phyloP scores from a whole-genome alignment of 2,888 invertebrate species.

The Diloba caeruleocephala region DNA sequence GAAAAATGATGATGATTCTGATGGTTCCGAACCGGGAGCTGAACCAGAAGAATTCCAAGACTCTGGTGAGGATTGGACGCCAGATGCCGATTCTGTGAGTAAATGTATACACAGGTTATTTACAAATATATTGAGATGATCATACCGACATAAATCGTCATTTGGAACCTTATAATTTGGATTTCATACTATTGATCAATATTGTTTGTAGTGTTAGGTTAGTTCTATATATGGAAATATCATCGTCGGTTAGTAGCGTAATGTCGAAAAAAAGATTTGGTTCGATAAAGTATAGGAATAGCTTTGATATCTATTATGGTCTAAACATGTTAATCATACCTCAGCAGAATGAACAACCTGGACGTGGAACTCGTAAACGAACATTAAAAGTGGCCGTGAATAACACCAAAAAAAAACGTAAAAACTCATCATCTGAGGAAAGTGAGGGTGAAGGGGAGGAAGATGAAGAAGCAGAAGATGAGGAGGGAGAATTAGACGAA shows the following conservation, averaged over 20 bases:
- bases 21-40: conserved; percentile 80
- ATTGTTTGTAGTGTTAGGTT: too few relatives aligned
- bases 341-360: conserved; percentile 75
- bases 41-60: conserved; percentile 89
- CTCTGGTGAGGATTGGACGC: conserved; percentile 89
- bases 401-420: conserved; percentile 84
- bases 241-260: too few relatives aligned
- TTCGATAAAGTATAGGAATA: too few relatives aligned
- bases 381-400: conserved; percentile 72
- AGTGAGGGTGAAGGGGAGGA: conserved; percentile 82
- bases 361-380: conserved; percentile 77
- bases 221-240: too few relatives aligned
- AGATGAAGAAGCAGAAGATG: conserved; percentile 81
- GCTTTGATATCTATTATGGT: too few relatives aligned
- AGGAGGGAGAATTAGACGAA: conserved; percentile 83
- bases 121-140: neutral
- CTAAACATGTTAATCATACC: neutral
- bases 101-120: conserved; percentile 1
- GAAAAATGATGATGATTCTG: conserved; percentile 83
- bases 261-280: too few relatives aligned
- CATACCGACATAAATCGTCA: too few relatives aligned
- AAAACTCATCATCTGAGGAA: conserved; percentile 83
- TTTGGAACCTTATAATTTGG: too few relatives aligned
- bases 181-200: too few relatives aligned
- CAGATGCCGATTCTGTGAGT: conserved; percentile 86